phyloP scores from a whole-genome alignment of 2,888 invertebrate species.

The Megaustenia siamemsis region DNA sequence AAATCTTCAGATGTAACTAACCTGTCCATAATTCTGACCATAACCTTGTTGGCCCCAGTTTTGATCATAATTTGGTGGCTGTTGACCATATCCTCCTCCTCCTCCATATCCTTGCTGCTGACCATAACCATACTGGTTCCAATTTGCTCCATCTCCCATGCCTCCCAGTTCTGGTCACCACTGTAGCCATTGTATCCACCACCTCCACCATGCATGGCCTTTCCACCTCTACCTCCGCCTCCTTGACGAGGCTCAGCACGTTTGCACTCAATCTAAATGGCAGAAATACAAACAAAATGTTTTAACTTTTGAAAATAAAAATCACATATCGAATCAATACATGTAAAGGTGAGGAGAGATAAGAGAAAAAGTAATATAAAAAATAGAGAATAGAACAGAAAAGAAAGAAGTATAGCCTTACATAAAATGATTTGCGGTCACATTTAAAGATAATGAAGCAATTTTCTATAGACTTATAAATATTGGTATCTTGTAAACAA shows the following conservation, averaged over 20 bases:
- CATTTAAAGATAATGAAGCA: no score
- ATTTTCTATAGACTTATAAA: no score
- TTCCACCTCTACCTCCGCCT: slow-evolving; percentile 49
- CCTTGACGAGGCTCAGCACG: slow-evolving; percentile 56
- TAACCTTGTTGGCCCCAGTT: slow-evolving; percentile 46
- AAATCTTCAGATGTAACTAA: no score
- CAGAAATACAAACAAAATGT: slow-evolving; percentile 12
- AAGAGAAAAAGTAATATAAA: no score
- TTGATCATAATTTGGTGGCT: slow-evolving; percentile 41
- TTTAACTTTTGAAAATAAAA: no score
- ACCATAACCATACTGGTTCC: slow-evolving; percentile 52
- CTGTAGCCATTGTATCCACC: slow-evolving; percentile 33
- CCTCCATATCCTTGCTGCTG: slow-evolving; percentile 22
- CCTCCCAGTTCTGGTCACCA: slow-evolving; percentile 49
- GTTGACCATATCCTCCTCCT: slow-evolving; percentile 41
- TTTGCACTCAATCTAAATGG: slow-evolving; percentile 57
- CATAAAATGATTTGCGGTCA: no score
- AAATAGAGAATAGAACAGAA: no score
- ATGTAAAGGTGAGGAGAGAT: no score
- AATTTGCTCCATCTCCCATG: slow-evolving; percentile 51
- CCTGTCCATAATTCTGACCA: slow-evolving; percentile 38
- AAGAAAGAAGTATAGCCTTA: no score
- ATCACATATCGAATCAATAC: no score
- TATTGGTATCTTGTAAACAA: no score
- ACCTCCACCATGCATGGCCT: background rate